Base-by-base conservation (phyloP, 1,140 invertebrate genomes). In the Patella vulgata region DNA sequence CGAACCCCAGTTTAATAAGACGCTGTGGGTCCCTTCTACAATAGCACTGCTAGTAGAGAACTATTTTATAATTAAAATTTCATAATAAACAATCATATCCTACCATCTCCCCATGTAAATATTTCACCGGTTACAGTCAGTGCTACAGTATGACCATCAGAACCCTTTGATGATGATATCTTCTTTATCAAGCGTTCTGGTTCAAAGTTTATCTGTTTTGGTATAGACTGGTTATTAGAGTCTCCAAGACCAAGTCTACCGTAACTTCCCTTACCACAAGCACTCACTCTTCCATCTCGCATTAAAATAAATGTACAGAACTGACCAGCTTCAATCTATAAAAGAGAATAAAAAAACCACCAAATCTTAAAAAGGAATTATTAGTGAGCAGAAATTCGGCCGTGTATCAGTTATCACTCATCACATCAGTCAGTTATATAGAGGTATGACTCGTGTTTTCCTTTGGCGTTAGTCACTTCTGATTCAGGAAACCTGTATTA, bases 81-180 rank as follows among this genome's bases (percentile, higher is more conserved):
- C n/a, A n/a, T n/a, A n/a, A n/a, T n/a, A n/a, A n/a, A n/a, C n/a
- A n/a, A n/a, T n/a, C n/a, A 12, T 14, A 14, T 62, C 72, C 60
- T 50, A 21, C 95, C 95, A 87, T 97, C 95, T 11, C 95, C 95
- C 95, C 95, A 98, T 14, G 93, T 95, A 82, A 93, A 97, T 0
- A 97, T 93, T 69, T 96, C 93, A 28, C 95, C 95, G 69, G 95
- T 92, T 21, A 90, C 89, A 5, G 94, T 92, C 23, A 97, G 82
- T 4, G 94, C 94, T n/a, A 98, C 83, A 72, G 95, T 97, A 82
- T 98, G 96, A 79, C 97, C 97, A 25, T 96, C 95, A 30, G 81
- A 82, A 25, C 78, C 88, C 78, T 88, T 89, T 2, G 87, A 88
- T 1, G 87, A 88, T 1, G 86, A 86, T 12, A 89, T 79, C 52